These are phyloP conservation scores for Aphis craccivora DNA, from an alignment of 1,140 invertebrate species.

Conservation along the genomic window DNA sequence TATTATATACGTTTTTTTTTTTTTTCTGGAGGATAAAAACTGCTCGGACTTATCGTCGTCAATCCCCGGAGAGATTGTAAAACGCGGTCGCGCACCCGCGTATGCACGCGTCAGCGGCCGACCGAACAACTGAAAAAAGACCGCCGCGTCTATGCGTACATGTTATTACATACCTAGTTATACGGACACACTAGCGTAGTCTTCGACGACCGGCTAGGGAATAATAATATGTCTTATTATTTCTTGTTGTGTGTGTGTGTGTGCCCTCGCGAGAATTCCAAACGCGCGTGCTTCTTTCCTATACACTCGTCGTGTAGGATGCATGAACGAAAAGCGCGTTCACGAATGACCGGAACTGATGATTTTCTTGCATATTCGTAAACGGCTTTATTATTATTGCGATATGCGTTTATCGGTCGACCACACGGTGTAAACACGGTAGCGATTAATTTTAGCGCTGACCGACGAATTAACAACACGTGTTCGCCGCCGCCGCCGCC, in stretches of 20 bases:
- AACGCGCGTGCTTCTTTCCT: neutral
- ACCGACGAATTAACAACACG: neutral
- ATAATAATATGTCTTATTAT: neutral
- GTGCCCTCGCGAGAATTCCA: neutral
- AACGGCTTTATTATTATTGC: neutral
- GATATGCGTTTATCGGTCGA: neutral
- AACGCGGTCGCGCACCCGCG: neutral
- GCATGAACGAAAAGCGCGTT: neutral
- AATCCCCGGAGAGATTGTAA: conserved; percentile 12
- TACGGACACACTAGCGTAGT: neutral
- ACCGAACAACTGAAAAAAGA: conserved; percentile 12
- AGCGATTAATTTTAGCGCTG: conserved; percentile 25
- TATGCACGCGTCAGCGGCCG: no score
- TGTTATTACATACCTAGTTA: neutral
- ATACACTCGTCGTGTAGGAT: no score
- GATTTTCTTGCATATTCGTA: neutral
- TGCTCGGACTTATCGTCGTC: conserved; percentile 42
- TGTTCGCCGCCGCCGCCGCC: neutral
- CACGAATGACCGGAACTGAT: neutral
- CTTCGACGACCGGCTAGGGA: neutral
- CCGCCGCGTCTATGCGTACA: neutral
- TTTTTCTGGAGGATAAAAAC: conserved; percentile 36
- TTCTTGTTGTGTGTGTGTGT: neutral
- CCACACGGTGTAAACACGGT: conserved; percentile 30
- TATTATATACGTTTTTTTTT: conserved; percentile 19